Evolutionary conservation across 1,140 invertebrate genomes (phyloP), one percentile per base, ranked within the genome.

Genomic region (Pachypeltis micranthus): DNA sequence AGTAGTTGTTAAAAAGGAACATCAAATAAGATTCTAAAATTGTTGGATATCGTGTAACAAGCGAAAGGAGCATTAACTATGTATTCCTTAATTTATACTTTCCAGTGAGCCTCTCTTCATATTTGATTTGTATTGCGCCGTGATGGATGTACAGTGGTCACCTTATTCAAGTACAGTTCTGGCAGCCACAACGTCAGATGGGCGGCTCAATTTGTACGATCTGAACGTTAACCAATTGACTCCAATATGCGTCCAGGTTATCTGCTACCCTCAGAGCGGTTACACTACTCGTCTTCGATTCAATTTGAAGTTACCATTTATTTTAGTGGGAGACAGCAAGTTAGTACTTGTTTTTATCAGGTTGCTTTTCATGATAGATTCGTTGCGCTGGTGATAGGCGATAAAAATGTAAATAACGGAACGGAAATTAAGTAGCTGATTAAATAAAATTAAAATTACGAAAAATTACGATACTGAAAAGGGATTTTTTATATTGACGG

Each of bases 111-210:
- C 93, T 0, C 76, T 96, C 12, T 95, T 96, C 70, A 88, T 90
- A 68, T 96, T 96, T 73, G 93, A 96, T 74, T 76, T 96, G 57
- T 88, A 90, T n/a, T 85, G 89, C 24, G 83, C 90, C 25, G 91
- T 96, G n/a, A 88, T 89, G 16, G 93, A 95, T 74, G 89, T 93
- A 1, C 87, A 90, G 70, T 96, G 93, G 93, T 88, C 93, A 0
- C 93, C 93, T 0, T 96, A 94, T 71, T 95, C 92, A 1, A 93
- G 91, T 44, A 96, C 93, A 3, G 90, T 96, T 0, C 88, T 96
- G 70, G 93, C 92, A 31, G 91, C 90, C 19, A 88, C 90, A n/a
- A 93, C 92, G 12, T 83, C 85, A 44, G 91, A 95, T 73, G 93
- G 93, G 63, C 91, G 91, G 78, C 89, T 90, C 7, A 86, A 83